Percentiles rank a stretch among this genome's conserved stretches.
These are phyloP conservation scores for Etheostoma nigrum DNA, from an alignment of 2,797 vertebrate species.

Conservation along the genomic window DNA sequence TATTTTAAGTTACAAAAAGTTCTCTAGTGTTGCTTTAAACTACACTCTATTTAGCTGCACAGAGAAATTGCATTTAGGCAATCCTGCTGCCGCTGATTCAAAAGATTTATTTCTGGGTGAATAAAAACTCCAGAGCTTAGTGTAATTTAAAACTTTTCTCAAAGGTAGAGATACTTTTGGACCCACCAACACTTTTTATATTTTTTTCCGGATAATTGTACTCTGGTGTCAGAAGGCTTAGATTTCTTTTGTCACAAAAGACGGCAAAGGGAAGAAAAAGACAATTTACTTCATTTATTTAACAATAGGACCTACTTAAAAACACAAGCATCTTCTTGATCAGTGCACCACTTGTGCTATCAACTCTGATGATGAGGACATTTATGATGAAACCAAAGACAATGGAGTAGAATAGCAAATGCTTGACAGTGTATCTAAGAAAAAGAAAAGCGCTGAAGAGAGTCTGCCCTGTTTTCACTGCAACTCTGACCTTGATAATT, in stretches of 20 bases:
- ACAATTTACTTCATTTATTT: conserved; percentile 14
- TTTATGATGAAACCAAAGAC: conserved; percentile 17
- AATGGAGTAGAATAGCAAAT: conserved; percentile 46
- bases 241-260: conserved; percentile 29
- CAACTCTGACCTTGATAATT: not conserved
- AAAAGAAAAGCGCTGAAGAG: not conserved
- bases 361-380: conserved; percentile 39
- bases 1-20: too few relatives aligned
- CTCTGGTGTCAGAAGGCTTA: not conserved
- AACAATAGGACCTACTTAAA: conserved; percentile 26
- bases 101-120: not conserved
- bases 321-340: conserved; percentile 37
- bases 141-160: conserved; percentile 5
- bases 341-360: conserved; percentile 29
- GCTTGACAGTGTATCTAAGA: conserved; percentile 20
- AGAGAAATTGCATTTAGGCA: too few relatives aligned
- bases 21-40: too few relatives aligned
- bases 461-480: not conserved
- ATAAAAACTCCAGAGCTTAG: not conserved
- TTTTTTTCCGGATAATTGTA: conserved; percentile 13
- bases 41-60: too few relatives aligned
- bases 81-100: not conserved
- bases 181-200: not conserved
- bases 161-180: not conserved
- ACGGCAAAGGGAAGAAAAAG: conserved; percentile 3